Evolutionary conservation across 2,888 invertebrate genomes (phyloP), one percentile per base, ranked within the genome.

Genomic region (Exephanes ischioxanthus): DNA sequence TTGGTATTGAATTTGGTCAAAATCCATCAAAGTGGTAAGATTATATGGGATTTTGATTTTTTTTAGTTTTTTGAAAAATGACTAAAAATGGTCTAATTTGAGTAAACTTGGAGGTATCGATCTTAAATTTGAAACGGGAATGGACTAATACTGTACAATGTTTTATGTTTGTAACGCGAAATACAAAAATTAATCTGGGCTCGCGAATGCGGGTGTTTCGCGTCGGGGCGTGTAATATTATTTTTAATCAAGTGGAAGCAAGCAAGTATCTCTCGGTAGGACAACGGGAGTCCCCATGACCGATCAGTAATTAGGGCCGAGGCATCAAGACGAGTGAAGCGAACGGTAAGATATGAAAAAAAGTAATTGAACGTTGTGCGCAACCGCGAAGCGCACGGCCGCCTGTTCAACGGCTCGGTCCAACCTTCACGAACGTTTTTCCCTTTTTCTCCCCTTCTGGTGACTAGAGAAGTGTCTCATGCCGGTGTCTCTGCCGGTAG

Each of bases 241-340:
- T 48, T 48, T 48, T 48, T 48, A 48, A 48, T 48, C 3, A 48
- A 48, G 45, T 48, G 14, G 45, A 16, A 48, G 4, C 3, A 48
- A 48, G 16, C 16, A 16, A 16, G 14, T 16, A 16, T 48, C 66
- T n/a, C 37, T 61, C 19, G 41, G 41, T 41, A 41, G n/a, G 41
- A n/a, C 67, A 67, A 41, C 22, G 19, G 71, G 14, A 73, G 16
- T 55, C 73, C 51, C 71, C 72, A 53, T 75, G 68, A 81, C 81
- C 81, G 61, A 81, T 67, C 68, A 48, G 77, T 85, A 85, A 85
- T 85, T 85, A 81, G 84, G 80, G 81, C 45, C 73, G 81, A 63
- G 51, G 48, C 55, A 70, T 41, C 58, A 55, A 55, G 58, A 37
- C 33, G 55, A 55, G 66, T 26, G 16, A 53, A 58, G 26, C 16